Percentiles rank a stretch among this genome's conserved stretches.
phyloP scores from a whole-genome alignment of 1,140 invertebrate species.

The Drosophila simulans region DNA sequence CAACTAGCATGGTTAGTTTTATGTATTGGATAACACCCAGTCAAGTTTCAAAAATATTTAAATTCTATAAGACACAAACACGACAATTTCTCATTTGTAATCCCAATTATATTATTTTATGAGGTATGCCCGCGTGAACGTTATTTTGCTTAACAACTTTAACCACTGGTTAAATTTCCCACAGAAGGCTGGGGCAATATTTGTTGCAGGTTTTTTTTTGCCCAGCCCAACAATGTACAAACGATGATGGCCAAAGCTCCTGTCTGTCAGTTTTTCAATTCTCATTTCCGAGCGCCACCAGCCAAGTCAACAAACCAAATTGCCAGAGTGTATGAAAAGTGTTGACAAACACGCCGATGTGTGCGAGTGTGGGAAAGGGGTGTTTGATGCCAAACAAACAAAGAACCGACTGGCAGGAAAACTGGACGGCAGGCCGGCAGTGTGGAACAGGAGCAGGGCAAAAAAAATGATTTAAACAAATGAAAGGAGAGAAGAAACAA shows the following conservation, averaged over 20 bases:
- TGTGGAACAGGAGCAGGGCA: neutral
- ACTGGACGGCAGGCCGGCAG: neutral
- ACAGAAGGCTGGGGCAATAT: neutral
- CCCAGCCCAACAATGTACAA: neutral
- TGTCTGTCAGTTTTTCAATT: constrained; percentile 14
- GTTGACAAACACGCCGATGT: constrained; percentile 45
- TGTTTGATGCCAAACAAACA: constrained; percentile 17
- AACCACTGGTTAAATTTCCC: neutral
- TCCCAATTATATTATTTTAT: neutral
- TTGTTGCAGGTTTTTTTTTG: constrained; percentile 1
- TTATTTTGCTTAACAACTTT: neutral
- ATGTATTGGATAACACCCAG: no score
- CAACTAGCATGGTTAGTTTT: no score
- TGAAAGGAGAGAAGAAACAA: constrained; percentile 17
- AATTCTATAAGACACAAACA: no score
- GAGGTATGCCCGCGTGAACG: no score
- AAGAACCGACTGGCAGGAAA: neutral
- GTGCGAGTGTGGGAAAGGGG: constrained; percentile 16
- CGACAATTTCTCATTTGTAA: no score
- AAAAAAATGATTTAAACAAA: constrained; percentile 30
- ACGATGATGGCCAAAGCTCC: constrained; percentile 10
- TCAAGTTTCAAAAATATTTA: no score
- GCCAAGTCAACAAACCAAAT: constrained; percentile 18
- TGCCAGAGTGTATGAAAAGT: constrained; percentile 46
- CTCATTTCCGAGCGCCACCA: constrained; percentile 7